Evolutionary conservation across 2,888 invertebrate genomes (phyloP).

Genomic region (Erebia ligea): DNA sequence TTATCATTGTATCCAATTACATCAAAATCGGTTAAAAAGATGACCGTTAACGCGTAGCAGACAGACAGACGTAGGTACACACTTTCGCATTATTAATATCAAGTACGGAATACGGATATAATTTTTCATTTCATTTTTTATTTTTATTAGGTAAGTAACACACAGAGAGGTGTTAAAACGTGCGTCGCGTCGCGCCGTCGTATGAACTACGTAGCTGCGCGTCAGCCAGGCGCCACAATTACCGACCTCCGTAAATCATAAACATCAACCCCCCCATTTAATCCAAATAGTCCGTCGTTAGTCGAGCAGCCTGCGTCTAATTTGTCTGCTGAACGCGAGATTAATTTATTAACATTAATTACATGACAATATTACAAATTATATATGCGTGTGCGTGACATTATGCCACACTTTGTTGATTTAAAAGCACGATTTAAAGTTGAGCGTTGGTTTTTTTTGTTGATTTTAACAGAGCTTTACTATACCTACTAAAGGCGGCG

Average conservation of each 20-base stretch:
- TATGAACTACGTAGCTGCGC: constrained; percentile 46
- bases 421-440: constrained; percentile 1
- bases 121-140: neutral
- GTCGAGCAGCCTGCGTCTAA: constrained; percentile 81
- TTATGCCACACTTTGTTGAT: constrained; percentile 9
- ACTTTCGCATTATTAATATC: too few relatives aligned
- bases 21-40: too few relatives aligned
- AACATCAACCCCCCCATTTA: constrained; percentile 82
- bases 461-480: neutral
- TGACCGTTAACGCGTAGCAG: too few relatives aligned
- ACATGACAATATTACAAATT: constrained; percentile 65
- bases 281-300: constrained; percentile 83
- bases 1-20: too few relatives aligned
- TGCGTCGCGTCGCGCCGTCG: constrained; percentile 35
- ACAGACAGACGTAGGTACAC: too few relatives aligned
- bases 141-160: neutral
- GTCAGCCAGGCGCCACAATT: constrained; percentile 80
- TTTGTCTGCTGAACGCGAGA: constrained; percentile 81
- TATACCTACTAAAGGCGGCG: neutral
- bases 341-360: constrained; percentile 83
- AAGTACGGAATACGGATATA: too few relatives aligned
- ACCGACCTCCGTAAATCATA: constrained; percentile 81
- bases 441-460: neutral
- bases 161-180: constrained; percentile 31
- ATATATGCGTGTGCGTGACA: constrained; percentile 31